Base-by-base conservation (phyloP, 2,113 vertebrate species). In the Phainopepla nitens region DNA sequence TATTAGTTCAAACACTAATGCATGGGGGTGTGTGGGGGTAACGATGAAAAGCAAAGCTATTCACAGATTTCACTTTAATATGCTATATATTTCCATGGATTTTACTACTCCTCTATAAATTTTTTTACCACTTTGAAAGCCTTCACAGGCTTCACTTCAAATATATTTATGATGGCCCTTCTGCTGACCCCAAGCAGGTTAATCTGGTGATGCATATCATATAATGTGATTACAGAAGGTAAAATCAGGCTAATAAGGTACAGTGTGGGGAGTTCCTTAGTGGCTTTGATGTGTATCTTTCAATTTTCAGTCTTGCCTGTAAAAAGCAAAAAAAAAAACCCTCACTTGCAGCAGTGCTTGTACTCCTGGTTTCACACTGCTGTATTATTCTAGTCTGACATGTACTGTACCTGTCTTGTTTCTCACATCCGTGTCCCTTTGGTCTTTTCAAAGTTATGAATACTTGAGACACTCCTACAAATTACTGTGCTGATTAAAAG, bases 401-500 rank as follows among this genome's bases (percentile, higher is more conserved):
- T 66, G 57, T n/a, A 61, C 62, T 44, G 51, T 91, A 94, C 83
- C 95, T 47, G 61, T 89, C 94, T 96, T 97, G 79, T 96, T 97
- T 97, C 97, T 94, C 78, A 92, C 84, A 96, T 80, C 80, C 45
- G 13, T 57, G 77, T 57, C 89, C 45, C 83, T 97, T 96, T 97
- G 58, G 91, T 97, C 70, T 96, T 95, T 89, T 94, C 65, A 61
- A 73, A 89, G 62, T 97, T 96, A 45, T 45, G 82, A 96, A 95
- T 97, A 92, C 81, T 96, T 95, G 90, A 71, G 95, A 96, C 96
- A 96, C 93, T 97, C 94, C 68, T 82, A 97, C 97, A 97, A 98
- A 98, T 97, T 98, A 98, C 97, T 89, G 56, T 93, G 97, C 98
- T 98, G 98, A 99, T 99, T 98, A 98, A 98, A 98, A 96, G 91